A percentile compares a stretch with the other conserved stretches of the same genome.
Conservation (phyloP, 2,888 invertebrate genomes). For the Habrosyne pyritoides region DNA sequence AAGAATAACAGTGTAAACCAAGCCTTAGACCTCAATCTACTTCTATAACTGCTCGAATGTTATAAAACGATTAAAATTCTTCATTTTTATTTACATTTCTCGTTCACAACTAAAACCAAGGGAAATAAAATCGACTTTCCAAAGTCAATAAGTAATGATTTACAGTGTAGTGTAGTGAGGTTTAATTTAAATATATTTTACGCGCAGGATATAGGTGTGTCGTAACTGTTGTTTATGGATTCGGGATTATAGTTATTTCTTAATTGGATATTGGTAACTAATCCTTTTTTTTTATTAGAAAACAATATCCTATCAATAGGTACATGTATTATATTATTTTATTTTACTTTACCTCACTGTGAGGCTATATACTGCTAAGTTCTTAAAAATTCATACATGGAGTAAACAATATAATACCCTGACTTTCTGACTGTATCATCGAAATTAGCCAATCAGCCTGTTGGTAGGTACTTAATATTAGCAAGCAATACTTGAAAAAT, state of each 20-base stretch:
- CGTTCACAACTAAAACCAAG: not conserved
- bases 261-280: not conserved
- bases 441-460: too few species aligned
- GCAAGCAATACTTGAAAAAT: too few species aligned
- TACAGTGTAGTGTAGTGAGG: slow-evolving; percentile 39
- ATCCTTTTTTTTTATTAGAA: not conserved
- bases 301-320: not conserved
- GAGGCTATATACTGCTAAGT: too few species aligned
- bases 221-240: slow-evolving; percentile 2
- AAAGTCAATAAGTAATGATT: slow-evolving; percentile 56
- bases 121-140: slow-evolving; percentile 38
- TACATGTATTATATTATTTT: not conserved
- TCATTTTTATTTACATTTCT: slow-evolving; percentile 1
- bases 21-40: not conserved
- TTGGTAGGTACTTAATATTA: too few species aligned
- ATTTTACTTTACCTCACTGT: too few species aligned
- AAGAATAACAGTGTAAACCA: not conserved
- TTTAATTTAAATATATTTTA: slow-evolving; percentile 10
- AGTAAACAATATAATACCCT: too few species aligned
- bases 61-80: slow-evolving; percentile 3
- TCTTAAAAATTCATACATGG: too few species aligned
- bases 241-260: not conserved
- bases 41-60: slow-evolving; percentile 5
- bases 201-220: slow-evolving; percentile 4
- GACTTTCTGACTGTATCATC: too few species aligned